Percentiles rank a stretch among this genome's conserved stretches.
phyloP scores from a whole-genome alignment of 2,113 vertebrate species.

The Sorex fumeus region DNA sequence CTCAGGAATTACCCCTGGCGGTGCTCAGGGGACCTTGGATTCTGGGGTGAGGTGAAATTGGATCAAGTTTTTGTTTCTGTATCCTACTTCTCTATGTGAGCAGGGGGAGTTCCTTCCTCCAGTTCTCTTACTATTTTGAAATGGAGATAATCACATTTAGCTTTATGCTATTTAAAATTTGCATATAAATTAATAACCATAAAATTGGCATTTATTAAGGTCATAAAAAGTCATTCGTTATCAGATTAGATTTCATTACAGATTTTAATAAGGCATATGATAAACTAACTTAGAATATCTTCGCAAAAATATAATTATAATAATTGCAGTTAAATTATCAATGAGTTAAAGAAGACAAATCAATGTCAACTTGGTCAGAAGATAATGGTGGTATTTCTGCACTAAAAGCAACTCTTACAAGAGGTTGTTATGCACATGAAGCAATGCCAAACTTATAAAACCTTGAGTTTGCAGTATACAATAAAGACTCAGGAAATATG shows the following conservation, averaged over 20 bases:
- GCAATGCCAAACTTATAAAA: not conserved
- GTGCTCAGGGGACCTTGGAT: too few relatives aligned
- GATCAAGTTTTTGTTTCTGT: not conserved
- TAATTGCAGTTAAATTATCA: not conserved
- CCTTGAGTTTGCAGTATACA: not conserved
- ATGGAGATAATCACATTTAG: not conserved
- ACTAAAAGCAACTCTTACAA: rapidly evolving
- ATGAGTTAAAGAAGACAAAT: not conserved
- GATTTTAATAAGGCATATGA: not conserved
- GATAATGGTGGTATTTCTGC: not conserved
- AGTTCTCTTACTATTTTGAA: not conserved
- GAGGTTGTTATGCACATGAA: not conserved
- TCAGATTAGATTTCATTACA: not conserved
- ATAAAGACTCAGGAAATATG: not conserved
- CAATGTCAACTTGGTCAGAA: not conserved
- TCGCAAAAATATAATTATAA: not conserved
- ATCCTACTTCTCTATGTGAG: not conserved
- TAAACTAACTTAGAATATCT: not conserved
- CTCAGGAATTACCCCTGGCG: too few relatives aligned
- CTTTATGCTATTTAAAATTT: not conserved
- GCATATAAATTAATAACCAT: not conserved
- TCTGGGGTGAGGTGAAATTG: not conserved
- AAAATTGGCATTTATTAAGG: not conserved
- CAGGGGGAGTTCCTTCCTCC: not conserved
- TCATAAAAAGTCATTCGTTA: not conserved